Evolutionary conservation across 2,113 vertebrate species (phyloP).

Genomic region (Lathamus discolor): DNA sequence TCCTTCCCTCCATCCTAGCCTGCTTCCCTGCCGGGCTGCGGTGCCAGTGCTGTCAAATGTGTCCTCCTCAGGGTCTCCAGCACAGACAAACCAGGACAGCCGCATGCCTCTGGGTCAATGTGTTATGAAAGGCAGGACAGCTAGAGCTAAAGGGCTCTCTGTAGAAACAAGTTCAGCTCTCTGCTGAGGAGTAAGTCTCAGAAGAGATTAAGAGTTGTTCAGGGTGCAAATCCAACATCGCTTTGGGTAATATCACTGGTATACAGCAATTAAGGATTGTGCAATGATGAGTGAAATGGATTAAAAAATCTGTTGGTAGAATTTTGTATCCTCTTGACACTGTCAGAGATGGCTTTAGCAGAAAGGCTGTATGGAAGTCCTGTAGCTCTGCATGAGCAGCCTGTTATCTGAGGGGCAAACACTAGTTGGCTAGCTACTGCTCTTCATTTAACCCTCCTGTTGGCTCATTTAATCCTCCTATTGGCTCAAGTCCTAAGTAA

Average conservation of each 20-base stretch:
- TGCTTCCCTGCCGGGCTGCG: rapidly evolving
- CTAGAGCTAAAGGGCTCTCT: neutral
- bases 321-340: neutral
- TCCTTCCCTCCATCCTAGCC: neutral
- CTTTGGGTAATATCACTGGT: neutral
- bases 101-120: neutral
- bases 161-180: neutral
- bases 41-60: neutral
- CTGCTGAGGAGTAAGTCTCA: neutral
- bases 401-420: neutral
- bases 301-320: neutral
- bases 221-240: neutral
- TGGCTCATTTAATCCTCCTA: neutral
- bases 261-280: neutral
- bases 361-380: neutral
- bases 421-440: neutral
- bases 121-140: neutral
- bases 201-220: neutral
- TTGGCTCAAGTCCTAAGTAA: neutral
- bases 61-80: neutral
- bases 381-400: neutral
- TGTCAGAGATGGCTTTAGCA: neutral
- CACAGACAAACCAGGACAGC: neutral
- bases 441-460: neutral
- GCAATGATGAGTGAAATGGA: neutral